Evolutionary conservation across 2,113 vertebrate species (phyloP), one percentile per base, ranked within the genome.

Genomic region (Sitta europaea): DNA sequence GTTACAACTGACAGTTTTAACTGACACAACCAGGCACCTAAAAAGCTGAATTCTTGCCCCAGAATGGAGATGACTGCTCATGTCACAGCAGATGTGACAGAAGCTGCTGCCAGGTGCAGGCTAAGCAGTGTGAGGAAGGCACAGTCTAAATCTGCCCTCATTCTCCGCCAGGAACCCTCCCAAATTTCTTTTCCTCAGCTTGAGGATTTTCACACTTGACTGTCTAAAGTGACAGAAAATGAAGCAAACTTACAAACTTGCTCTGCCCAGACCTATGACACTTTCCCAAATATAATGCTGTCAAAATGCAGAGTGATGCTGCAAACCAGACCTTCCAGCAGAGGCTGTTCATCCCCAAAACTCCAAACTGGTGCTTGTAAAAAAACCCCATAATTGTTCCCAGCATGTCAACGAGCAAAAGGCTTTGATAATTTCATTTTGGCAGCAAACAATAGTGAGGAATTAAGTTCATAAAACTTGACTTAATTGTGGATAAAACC

Each of bases 391-490:
- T 86, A 92, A 94, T 51, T 91, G 18, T 86, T 90, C 3, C 0
- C 1, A 1, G 35, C 51, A 24, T 40, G 58, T 86, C 55, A 90
- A 36, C 0, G 1, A 87, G 65, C 23, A 73, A 83, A 86, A 73
- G 54, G 33, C 73, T 93, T 83, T 68, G 59, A 80, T 78, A 94
- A 92, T 95, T 94, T 92, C 47, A 79, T 74, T 89, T 78, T 95
- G 92, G 73, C 86, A 95, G 48, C 53, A 86, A 82, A 94, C 33
- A 90, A 82, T 76, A 77, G 71, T 42, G 81, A 85, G 68, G 89
- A 95, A 95, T 94, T 95, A 95, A 90, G 53, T 96, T 92, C 85
- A 79, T 95, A 94, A 93, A 94, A 95, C 75, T 97, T 92, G 61
- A 94, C 86, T 96, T 93, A 94, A 94, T 88, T 95, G 53, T 87